Evolutionary conservation across 2,797 vertebrate species (phyloP).

Genomic region (Momotus momota): DNA sequence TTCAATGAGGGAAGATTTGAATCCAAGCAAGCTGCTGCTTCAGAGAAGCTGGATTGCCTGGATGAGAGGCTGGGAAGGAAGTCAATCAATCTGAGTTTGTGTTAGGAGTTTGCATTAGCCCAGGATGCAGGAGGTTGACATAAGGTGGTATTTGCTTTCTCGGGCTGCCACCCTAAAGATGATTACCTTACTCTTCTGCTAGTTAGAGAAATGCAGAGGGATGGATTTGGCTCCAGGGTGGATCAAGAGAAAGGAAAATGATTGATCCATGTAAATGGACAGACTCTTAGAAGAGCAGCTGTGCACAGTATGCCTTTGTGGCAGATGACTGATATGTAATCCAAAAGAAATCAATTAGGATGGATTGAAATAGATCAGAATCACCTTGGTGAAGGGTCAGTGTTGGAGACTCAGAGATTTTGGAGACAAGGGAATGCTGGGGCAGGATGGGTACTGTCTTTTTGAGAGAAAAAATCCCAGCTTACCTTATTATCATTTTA

Average conservation of each 20-base stretch:
- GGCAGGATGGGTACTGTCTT: not conserved
- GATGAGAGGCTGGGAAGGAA: not conserved
- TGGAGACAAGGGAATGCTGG: not conserved
- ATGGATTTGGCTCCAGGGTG: not conserved
- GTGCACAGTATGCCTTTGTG: not conserved
- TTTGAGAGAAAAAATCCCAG: not conserved
- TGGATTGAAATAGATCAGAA: not conserved
- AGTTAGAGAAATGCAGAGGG: not conserved
- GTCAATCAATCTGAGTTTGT: not conserved
- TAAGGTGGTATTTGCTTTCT: not conserved
- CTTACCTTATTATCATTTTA: not conserved
- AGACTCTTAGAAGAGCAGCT: not conserved
- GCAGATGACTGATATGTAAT: not conserved
- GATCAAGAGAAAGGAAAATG: not conserved
- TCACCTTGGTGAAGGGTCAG: not conserved
- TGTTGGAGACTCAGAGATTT: not conserved
- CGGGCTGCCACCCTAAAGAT: not conserved
- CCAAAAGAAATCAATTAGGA: not conserved
- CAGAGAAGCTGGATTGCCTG: not conserved
- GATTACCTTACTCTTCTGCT: not conserved
- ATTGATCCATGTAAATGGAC: not conserved
- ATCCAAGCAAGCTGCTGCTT: not conserved
- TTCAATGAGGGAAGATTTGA: rapidly evolving
- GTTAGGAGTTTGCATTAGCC: not conserved
- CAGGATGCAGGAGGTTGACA: not conserved